phyloP scores from a whole-genome alignment of 2,797 vertebrate genomes.

The Moxostoma hubbsi region DNA sequence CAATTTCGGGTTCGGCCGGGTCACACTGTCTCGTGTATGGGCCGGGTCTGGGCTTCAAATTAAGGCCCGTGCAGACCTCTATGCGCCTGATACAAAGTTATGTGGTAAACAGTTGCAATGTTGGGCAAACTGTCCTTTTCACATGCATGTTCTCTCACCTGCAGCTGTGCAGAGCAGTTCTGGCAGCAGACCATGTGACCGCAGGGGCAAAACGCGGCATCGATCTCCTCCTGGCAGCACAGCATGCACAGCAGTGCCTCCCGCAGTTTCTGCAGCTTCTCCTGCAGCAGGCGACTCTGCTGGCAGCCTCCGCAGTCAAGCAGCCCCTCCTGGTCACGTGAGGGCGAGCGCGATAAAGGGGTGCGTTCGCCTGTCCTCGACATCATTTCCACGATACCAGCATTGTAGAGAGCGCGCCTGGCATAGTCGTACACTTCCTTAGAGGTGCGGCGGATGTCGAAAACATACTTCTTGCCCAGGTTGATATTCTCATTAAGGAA shows the following conservation, averaged over 20 bases:
- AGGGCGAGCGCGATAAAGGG: conserved; percentile 77
- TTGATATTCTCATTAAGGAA: conserved; percentile 98
- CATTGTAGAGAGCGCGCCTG: conserved; percentile 91
- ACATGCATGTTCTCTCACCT: conserved; percentile 77
- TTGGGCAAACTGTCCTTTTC: too few relatives aligned
- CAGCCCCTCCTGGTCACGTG: conserved; percentile 65
- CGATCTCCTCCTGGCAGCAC: conserved; percentile 95
- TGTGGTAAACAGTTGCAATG: too few relatives aligned
- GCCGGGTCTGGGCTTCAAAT: too few relatives aligned
- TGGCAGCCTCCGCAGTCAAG: conserved; percentile 88
- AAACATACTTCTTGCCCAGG: conserved; percentile 97
- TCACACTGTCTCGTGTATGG: too few relatives aligned
- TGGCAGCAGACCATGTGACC: conserved; percentile 98
- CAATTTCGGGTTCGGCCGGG: too few relatives aligned
- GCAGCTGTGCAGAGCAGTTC: conserved; percentile 88
- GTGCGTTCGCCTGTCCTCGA: conserved; percentile 76
- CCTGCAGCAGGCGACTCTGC: conserved; percentile 88
- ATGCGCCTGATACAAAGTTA: too few relatives aligned
- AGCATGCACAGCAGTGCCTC: conserved; percentile 96
- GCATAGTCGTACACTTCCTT: conserved; percentile 99
- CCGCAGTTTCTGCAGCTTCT: conserved; percentile 88
- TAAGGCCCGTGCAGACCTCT: too few relatives aligned
- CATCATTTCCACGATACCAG: conserved; percentile 88
- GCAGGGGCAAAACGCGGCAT: conserved; percentile 96
- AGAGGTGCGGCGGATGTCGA: conserved; percentile 95